Percentiles rank a stretch among this genome's conserved stretches.
phyloP scores from a whole-genome alignment of 2,113 vertebrate species.

The Archocentrus centrarchus region DNA sequence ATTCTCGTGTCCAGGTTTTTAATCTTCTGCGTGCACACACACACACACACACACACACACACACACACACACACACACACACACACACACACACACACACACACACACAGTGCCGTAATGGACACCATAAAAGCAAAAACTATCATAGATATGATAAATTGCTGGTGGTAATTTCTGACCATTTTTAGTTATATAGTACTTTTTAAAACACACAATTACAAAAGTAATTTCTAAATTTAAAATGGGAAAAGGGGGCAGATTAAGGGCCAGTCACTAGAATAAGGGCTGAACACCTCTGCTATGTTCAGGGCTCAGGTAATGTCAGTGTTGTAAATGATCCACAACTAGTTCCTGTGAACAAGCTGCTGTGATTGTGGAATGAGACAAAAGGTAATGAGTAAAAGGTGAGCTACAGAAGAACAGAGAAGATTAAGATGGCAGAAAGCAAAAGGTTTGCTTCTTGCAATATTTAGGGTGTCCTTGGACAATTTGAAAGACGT shows the following conservation, averaged over 20 bases:
- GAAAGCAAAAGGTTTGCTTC: not conserved
- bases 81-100: too few species aligned
- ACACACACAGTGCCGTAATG: not conserved
- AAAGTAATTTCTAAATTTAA: not conserved
- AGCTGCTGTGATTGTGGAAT: too few species aligned
- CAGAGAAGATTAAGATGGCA: slow-evolving; percentile 4
- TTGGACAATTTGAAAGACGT: not conserved
- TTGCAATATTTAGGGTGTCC: not conserved
- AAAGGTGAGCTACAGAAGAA: not conserved
- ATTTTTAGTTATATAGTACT: not conserved
- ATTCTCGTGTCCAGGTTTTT: not conserved
- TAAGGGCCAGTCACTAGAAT: not conserved
- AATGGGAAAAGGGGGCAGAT: not conserved
- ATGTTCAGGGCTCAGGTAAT: not conserved
- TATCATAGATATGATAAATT: not conserved
- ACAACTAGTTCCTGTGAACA: too few species aligned
- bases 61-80: too few species aligned
- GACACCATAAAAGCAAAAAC: not conserved
- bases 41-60: too few species aligned
- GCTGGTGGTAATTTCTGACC: not conserved
- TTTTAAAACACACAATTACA: not conserved
- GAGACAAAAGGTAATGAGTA: too few species aligned
- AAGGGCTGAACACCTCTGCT: not conserved
- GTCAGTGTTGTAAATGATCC: too few species aligned
- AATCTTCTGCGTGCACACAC: not conserved